Evolutionary conservation across 2,888 invertebrate species (phyloP).

Genomic region (Molanna angustata): DNA sequence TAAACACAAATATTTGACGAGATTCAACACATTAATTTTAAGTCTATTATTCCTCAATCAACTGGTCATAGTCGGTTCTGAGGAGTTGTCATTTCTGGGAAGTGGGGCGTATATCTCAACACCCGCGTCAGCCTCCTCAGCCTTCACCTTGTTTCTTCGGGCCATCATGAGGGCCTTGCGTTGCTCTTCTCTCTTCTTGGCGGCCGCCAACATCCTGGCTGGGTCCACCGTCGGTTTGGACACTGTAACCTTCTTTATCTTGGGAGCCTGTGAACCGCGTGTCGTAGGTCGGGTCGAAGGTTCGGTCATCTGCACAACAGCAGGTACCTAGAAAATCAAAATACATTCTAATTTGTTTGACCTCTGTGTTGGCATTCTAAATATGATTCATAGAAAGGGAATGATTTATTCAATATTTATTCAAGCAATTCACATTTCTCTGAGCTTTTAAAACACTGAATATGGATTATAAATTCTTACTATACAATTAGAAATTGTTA

Average conservation of each 20-base stretch:
- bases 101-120: constrained; percentile 24
- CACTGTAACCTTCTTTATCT: background rate
- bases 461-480: no score
- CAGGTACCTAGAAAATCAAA: constrained; percentile 8
- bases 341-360: background rate
- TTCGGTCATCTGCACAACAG: constrained; percentile 4
- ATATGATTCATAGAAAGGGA: no score
- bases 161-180: constrained; percentile 22
- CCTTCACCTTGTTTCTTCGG: constrained; percentile 11
- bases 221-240: constrained; percentile 11
- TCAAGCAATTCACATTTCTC: no score
- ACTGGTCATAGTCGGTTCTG: background rate
- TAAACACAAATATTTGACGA: no score
- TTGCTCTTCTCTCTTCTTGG: constrained; percentile 29
- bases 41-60: no score
- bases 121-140: background rate
- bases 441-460: no score
- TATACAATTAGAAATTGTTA: no score
- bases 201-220: constrained; percentile 15
- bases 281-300: background rate
- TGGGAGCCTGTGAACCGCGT: background rate
- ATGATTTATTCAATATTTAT: no score
- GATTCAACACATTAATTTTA: no score
- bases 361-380: no score
- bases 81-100: background rate